A percentile compares a stretch with the other conserved stretches of the same genome.
These are phyloP conservation scores for Macrosiphum euphorbiae DNA, from an alignment of 2,888 invertebrate species.

Conservation along the genomic window DNA sequence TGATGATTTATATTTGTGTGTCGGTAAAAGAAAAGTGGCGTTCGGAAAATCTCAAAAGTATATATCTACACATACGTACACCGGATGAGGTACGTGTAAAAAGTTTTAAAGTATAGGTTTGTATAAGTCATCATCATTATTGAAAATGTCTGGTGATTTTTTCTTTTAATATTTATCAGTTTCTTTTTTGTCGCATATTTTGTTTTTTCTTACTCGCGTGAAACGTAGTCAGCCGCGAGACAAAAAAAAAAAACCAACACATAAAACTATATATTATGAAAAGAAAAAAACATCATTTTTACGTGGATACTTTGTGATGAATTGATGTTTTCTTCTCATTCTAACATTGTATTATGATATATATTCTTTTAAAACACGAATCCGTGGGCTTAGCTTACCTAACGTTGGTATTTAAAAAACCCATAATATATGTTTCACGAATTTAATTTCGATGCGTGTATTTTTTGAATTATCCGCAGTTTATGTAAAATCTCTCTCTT, in stretches of 20 bases:
- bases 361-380: not conserved
- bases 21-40: constrained; percentile 19
- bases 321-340: constrained; percentile 13
- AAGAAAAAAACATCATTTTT: not conserved
- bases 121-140: constrained; percentile 50
- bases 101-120: constrained; percentile 27
- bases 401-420: not conserved
- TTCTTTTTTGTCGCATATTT: not conserved
- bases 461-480: not conserved
- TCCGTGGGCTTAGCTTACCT: not conserved
- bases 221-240: not conserved
- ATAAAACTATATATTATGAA: constrained; percentile 31
- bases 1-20: constrained; percentile 6
- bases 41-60: constrained; percentile 14
- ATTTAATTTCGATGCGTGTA: not conserved
- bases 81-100: not conserved
- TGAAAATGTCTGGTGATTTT: constrained; percentile 48
- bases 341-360: not conserved
- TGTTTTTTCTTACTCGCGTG: not conserved
- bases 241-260: constrained; percentile 13
- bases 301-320: not conserved
- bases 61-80: constrained; percentile 25
- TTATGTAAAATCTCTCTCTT: not conserved
- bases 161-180: constrained; percentile 42
- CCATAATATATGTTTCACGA: not conserved